Percentiles rank a stretch among this genome's conserved stretches.
Conservation (phyloP, 37 sponge, comb jelly and placozoan species). For the Aplysina aerophoba region DNA sequence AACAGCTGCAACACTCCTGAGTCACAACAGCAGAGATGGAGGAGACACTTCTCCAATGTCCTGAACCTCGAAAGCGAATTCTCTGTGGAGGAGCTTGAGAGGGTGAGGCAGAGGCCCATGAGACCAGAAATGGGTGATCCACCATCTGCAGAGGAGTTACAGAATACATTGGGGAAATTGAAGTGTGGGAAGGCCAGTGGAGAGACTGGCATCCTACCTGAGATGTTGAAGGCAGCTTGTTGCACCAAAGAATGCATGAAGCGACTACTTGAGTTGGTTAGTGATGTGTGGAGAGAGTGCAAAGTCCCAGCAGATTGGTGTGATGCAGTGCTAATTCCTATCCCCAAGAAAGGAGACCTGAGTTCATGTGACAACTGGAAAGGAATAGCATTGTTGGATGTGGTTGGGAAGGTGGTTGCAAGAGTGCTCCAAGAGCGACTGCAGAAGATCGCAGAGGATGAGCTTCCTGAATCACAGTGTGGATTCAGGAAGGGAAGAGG, state of each 20-base stretch:
- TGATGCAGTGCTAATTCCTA: slow-evolving; percentile 9
- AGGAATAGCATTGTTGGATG: slow-evolving; percentile 13
- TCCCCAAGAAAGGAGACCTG: slow-evolving; percentile 27
- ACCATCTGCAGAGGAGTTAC: slow-evolving; percentile 4
- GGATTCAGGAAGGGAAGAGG: slow-evolving; percentile 21
- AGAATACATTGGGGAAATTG: neutral
- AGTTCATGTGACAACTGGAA: slow-evolving; percentile 27
- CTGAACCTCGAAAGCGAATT: slow-evolving; percentile 34
- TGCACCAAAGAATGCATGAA: neutral
- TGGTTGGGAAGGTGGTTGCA: slow-evolving; percentile 13
- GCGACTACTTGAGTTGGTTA: slow-evolving; percentile 5
- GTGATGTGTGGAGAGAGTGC: slow-evolving; percentile 23
- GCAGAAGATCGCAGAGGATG: slow-evolving; percentile 25
- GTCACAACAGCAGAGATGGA: slow-evolving; percentile 39
- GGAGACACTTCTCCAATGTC: slow-evolving; percentile 18
- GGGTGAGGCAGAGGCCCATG: neutral
- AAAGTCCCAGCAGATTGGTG: slow-evolving; percentile 22
- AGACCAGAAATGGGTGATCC: neutral
- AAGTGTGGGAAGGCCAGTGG: slow-evolving; percentile 13
- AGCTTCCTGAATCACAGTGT: slow-evolving; percentile 23
- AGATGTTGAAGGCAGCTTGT: slow-evolving; percentile 6
- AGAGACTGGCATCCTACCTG: slow-evolving; percentile 11
- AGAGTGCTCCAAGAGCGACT: slow-evolving; percentile 3
- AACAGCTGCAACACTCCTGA: slow-evolving; percentile 16
- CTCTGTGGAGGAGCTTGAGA: slow-evolving; percentile 5